A percentile compares a stretch with the other conserved stretches of the same genome.
phyloP scores from a whole-genome alignment of 1,140 invertebrate genomes.

The Belonocnema kinseyi region DNA sequence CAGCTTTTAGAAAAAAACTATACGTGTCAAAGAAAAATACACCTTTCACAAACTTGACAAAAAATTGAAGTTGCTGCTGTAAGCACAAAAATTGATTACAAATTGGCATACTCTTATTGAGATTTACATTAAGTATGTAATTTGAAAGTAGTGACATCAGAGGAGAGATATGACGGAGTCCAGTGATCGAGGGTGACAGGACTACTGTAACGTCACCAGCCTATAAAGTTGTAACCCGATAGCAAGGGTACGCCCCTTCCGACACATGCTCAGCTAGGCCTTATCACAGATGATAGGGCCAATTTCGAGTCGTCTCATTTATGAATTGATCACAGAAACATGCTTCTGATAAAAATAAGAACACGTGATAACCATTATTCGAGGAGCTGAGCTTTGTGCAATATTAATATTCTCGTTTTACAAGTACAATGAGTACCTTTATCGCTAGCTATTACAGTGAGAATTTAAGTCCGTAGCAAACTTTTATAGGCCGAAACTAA shows the following conservation, averaged over 20 bases:
- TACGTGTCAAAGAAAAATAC: too few relatives aligned
- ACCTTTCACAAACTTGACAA: too few relatives aligned
- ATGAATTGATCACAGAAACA: slow-evolving; percentile 58
- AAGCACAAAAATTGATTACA: too few relatives aligned
- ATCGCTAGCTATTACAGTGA: not conserved
- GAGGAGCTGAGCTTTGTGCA: slow-evolving; percentile 53
- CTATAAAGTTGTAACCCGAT: slow-evolving; percentile 68
- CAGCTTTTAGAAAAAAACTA: not conserved
- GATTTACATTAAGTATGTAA: too few relatives aligned
- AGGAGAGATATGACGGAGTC: not conserved
- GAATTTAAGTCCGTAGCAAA: not conserved
- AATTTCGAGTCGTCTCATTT: slow-evolving; percentile 40
- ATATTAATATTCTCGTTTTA: slow-evolving; percentile 49
- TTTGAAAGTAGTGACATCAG: not conserved
- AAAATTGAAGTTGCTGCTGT: too few relatives aligned
- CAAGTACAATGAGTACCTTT: slow-evolving; percentile 40
- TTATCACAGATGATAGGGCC: slow-evolving; percentile 58
- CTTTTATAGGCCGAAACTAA: slow-evolving; percentile 5
- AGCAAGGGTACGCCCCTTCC: slow-evolving; percentile 68
- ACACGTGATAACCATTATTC: slow-evolving; percentile 52
- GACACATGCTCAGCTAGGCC: slow-evolving; percentile 61
- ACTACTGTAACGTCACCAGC: slow-evolving; percentile 47
- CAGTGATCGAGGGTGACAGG: slow-evolving; percentile 44
- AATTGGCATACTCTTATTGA: too few relatives aligned
- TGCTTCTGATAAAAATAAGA: slow-evolving; percentile 55